These are phyloP conservation scores for Lampris megalopsis DNA, from an alignment of 2,113 vertebrate genomes.

Conservation along the genomic window DNA sequence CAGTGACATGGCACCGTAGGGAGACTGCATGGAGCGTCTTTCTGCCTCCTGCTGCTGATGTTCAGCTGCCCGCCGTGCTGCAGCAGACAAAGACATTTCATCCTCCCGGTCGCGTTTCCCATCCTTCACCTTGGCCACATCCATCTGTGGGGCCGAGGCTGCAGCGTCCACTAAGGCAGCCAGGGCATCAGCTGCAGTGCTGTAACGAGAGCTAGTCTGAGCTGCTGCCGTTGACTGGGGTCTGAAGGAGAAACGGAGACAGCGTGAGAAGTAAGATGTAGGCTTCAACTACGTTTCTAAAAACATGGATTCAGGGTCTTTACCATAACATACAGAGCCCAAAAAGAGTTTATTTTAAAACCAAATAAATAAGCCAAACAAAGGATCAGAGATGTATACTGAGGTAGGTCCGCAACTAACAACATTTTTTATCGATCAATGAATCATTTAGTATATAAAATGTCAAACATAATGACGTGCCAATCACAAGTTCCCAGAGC, in stretches of 20 bases:
- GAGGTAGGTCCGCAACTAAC: too few relatives aligned
- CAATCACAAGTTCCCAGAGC: too few relatives aligned
- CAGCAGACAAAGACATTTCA: constrained; percentile 77
- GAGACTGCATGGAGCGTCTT: constrained; percentile 82
- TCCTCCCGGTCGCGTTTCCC: constrained; percentile 91
- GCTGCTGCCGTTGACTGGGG: constrained; percentile 67
- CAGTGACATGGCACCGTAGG: constrained; percentile 74
- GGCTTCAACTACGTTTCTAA: background rate
- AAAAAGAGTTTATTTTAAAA: too few relatives aligned
- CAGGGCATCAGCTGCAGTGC: constrained; percentile 93
- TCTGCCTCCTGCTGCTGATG: constrained; percentile 85
- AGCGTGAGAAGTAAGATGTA: background rate
- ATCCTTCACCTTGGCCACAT: constrained; percentile 93
- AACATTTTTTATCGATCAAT: too few relatives aligned
- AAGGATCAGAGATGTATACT: too few relatives aligned
- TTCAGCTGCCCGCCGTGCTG: constrained; percentile 84
- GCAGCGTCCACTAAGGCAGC: constrained; percentile 96
- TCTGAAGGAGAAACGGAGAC: constrained; percentile 61
- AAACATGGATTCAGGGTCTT: background rate
- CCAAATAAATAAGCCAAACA: too few relatives aligned
- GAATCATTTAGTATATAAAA: too few relatives aligned
- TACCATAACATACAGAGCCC: too few relatives aligned
- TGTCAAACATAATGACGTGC: too few relatives aligned
- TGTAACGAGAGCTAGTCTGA: constrained; percentile 91
- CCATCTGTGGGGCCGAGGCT: constrained; percentile 94